phyloP scores from a whole-genome alignment of 2,113 vertebrate genomes.

The Melanocharis versteri region DNA sequence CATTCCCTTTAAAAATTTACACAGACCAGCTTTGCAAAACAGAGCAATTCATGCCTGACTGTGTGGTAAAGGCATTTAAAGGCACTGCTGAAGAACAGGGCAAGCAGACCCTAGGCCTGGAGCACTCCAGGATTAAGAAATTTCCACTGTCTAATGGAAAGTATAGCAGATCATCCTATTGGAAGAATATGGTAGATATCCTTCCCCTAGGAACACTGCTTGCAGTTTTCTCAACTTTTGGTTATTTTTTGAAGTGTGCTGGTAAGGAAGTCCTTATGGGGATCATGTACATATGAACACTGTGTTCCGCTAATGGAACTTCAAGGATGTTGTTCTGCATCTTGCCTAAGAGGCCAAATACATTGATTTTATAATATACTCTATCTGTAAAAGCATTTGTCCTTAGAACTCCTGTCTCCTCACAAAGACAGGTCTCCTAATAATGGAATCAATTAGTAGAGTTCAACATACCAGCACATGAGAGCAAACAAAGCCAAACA shows the following conservation, averaged over 20 bases:
- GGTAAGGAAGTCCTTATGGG: background rate
- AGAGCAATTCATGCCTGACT: background rate
- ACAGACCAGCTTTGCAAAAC: background rate
- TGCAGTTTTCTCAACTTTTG: background rate
- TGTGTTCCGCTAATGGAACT: conserved; percentile 45
- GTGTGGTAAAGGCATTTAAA: background rate
- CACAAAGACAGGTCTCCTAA: background rate
- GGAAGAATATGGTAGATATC: background rate
- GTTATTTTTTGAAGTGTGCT: background rate
- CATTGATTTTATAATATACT: conserved; percentile 42
- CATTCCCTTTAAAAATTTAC: background rate
- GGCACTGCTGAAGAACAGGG: background rate
- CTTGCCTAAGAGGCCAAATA: conserved; percentile 45
- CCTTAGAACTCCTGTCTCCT: conserved; percentile 34
- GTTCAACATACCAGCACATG: conserved; percentile 28
- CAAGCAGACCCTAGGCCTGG: background rate
- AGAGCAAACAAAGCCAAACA: conserved; percentile 19
- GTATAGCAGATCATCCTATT: background rate
- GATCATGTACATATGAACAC: background rate
- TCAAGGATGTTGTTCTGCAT: conserved; percentile 64
- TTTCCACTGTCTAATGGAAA: background rate
- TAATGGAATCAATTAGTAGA: conserved; percentile 53
- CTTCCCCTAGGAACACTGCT: background rate
- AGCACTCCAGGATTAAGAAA: background rate
- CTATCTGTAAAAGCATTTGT: conserved; percentile 50